phyloP scores from a whole-genome alignment of 2,113 vertebrate genomes.

The Ahaetulla prasina region DNA sequence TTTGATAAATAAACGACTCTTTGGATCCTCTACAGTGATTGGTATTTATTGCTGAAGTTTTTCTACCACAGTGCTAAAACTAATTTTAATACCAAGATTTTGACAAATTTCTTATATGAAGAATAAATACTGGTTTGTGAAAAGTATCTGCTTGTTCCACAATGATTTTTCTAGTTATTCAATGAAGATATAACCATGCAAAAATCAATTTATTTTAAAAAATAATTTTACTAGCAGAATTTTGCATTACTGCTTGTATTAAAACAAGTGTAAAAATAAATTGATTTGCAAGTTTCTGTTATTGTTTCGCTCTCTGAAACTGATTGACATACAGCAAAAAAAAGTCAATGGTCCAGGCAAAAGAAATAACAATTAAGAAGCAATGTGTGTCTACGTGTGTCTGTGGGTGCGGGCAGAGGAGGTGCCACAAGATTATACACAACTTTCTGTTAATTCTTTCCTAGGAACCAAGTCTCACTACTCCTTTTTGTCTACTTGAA shows the following conservation, averaged over 20 bases:
- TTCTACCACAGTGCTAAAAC: background rate
- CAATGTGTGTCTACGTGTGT: too few species aligned
- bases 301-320: background rate
- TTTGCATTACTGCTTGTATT: background rate
- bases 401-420: background rate
- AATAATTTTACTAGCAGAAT: background rate
- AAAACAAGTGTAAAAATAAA: background rate
- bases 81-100: background rate
- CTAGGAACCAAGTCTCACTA: background rate
- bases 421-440: too few species aligned
- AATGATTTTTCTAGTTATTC: background rate
- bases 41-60: background rate
- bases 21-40: background rate
- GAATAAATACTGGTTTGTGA: background rate
- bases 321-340: background rate
- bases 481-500: background rate
- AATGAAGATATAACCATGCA: background rate
- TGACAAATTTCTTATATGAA: background rate
- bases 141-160: background rate
- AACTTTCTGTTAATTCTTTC: background rate
- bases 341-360: background rate
- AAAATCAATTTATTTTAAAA: background rate
- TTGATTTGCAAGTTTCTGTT: background rate
- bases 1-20: background rate
- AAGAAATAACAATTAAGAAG: background rate